Evolutionary conservation across 2,888 invertebrate species (phyloP), one percentile per base, ranked within the genome.

Genomic region (Standfussiana lucernea): DNA sequence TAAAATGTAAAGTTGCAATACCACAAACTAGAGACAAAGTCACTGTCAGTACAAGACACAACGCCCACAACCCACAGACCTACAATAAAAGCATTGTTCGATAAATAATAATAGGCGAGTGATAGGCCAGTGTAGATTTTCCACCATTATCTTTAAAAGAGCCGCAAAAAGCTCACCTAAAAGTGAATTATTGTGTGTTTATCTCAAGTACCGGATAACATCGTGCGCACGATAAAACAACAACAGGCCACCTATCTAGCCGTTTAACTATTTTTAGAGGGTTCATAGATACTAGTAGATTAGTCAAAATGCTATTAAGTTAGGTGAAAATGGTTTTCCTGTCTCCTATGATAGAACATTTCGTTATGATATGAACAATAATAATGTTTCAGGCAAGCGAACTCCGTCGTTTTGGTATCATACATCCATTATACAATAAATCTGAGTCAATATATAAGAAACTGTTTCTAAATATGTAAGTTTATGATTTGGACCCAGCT

Each of bases 131-230:
- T 74, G 72, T 77, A 79, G 65, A 82, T 82, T 80, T 70, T 75
- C 72, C 68, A 76, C 70, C 86, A 89, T 90, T 90, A 90, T 88
- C 84, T 79, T 86, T 70, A 88, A 89, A 90, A 84, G 87, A 56
- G 80, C 90, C 89, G 89, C 90, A 89, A 89, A 89, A 90, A 91
- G 89, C 88, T 79, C 53, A 86, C 82, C 83, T 85, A 72, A 89
- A 91, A 90, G 89, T 90, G 88, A 90, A 90, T 89, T 86, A 90
- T 82, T 81, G 81, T 84, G 74, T 80, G 84, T 86, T 86, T 88
- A 89, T 87, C 88, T 89, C 86, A 40, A 87, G 88, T 89, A 75
- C 2, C 37, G 77, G 84, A 84, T 85, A 84, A 78, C 79, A 88
- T 83, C 84, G 73, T 68, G 47, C 70, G 73, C 68, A 62, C 47